Evolutionary conservation across 2,888 invertebrate species (phyloP).

Genomic region (Lysandra bellargus): DNA sequence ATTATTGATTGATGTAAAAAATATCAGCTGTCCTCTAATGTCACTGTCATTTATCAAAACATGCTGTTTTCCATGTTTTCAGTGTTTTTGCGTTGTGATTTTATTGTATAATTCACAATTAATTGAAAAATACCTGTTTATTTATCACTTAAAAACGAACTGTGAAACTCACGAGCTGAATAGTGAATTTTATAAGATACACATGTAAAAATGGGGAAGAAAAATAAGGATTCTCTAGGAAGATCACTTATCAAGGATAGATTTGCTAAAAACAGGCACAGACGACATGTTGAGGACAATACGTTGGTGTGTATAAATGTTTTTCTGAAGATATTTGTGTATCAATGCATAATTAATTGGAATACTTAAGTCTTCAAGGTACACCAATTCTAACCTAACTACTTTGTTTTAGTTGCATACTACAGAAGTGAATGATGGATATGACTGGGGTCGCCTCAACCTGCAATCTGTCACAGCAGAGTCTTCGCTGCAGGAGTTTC

Average conservation of each 20-base stretch:
- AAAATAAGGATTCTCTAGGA: conserved; percentile 84
- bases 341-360: not conserved
- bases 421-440: conserved; percentile 93
- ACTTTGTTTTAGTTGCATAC: conserved; percentile 85
- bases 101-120: not conserved
- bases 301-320: conserved; percentile 82
- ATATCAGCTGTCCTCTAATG: not conserved
- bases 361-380: not conserved
- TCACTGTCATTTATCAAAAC: not conserved
- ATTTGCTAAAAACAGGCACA: conserved; percentile 83
- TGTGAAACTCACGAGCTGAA: not conserved
- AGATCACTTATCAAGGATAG: conserved; percentile 88
- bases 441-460: conserved; percentile 94
- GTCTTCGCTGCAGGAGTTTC: conserved; percentile 96
- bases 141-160: not conserved
- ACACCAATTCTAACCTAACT: not conserved
- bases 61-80: conserved; percentile 12
- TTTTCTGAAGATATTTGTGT: conserved; percentile 11
- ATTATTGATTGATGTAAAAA: too few relatives aligned
- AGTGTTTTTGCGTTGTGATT: not conserved
- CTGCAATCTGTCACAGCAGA: conserved; percentile 96
- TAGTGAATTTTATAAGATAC: not conserved
- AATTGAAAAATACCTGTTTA: not conserved
- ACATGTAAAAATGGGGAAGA: conserved; percentile 84
- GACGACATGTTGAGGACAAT: conserved; percentile 84